Base-by-base conservation (phyloP, 2,888 invertebrate species). In the Eupithecia subfuscata region DNA sequence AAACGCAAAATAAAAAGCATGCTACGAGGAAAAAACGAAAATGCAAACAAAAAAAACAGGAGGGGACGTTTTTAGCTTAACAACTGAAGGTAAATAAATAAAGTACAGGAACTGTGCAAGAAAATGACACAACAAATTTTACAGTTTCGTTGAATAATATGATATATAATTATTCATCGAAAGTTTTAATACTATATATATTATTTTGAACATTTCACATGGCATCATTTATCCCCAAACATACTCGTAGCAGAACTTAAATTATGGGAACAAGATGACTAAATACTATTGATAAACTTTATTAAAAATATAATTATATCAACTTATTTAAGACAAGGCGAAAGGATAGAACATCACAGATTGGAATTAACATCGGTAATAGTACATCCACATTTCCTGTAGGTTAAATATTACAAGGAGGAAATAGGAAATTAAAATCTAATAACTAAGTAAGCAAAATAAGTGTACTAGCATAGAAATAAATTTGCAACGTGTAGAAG, bases 1-100 rank as follows among this genome's bases (percentile, higher is more conserved):
- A 83, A 95, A 90, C 92, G 89, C 92, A 91, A 94, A 87, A 86
- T 84, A 81, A 91, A 68, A 92, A 89, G 91, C 94, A 94, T 94
- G 93, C 94, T 92, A 92, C 89, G 88, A 90, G 90, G 86, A 85
- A 86, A 89, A 65, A 77, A 82, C 82, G 81, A 83, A 80, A 87
- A 89, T 87, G 89, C 85, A 84, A 82, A 80, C 40, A 67, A 80
- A 74, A 78, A n/a, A 78, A 79, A 84, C 63, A 34, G 77, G 73
- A 77, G 79, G 67, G 67, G 60, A 30, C 74, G 48, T 34, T 77
- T 37, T 45, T 67, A 67, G 52, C n/a, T 56, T 22, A 52, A 52
- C 65, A 69, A 77, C 73, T 64, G 64, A 65, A 56, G 37, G 69
- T 48, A 6, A 22, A 25, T 48, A 40, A 60, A 65, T 69, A 63